These are phyloP conservation scores for Ceratina calcarata DNA, from an alignment of 1,140 invertebrate species.

Conservation along the genomic window DNA sequence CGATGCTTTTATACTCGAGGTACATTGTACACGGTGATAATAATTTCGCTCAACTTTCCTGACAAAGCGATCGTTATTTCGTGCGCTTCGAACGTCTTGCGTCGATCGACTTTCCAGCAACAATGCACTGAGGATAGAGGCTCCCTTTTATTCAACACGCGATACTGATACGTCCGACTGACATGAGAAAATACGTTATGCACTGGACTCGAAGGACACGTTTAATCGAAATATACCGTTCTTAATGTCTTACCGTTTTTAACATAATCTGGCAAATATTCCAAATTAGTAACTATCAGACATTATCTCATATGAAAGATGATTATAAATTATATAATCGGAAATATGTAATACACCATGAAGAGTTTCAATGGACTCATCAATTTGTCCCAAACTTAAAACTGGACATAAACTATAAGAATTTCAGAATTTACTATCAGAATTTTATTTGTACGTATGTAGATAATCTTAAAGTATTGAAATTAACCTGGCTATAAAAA, in stretches of 20 bases:
- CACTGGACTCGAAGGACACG: background rate
- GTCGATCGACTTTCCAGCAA: constrained; percentile 3
- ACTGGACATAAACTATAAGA: no score
- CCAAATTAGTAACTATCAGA: no score
- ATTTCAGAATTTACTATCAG: no score
- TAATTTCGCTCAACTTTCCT: background rate
- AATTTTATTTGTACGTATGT: no score
- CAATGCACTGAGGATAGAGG: constrained; percentile 1
- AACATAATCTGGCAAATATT: background rate
- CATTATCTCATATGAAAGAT: background rate
- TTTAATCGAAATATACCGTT: no score
- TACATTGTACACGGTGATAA: background rate
- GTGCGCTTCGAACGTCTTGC: background rate
- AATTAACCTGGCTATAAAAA: constrained; percentile 6
- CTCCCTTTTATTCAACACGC: constrained; percentile 4
- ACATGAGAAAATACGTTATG: constrained; percentile 14
- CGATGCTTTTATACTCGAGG: background rate
- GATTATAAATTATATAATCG: no score
- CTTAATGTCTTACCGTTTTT: background rate
- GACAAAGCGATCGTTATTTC: background rate
- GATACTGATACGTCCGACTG: constrained; percentile 6
- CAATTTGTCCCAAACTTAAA: no score
- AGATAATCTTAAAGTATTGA: no score
- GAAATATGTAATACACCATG: no score
- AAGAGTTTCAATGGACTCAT: no score